Evolutionary conservation across 2,797 vertebrate genomes (phyloP).

Genomic region (Rhabdophis nuchalis): DNA sequence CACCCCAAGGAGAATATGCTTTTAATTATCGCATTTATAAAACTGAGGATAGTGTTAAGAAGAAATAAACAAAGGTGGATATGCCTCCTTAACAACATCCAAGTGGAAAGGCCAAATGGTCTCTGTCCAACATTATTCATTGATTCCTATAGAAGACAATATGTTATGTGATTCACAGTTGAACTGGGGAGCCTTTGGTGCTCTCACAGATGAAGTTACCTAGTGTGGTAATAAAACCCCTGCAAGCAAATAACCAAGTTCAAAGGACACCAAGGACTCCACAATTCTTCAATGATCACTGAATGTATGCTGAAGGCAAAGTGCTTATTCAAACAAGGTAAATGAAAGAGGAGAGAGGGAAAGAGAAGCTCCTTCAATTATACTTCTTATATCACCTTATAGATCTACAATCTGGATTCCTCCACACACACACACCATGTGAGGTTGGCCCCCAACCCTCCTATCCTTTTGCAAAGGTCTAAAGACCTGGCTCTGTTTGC

Average conservation of each 20-base stretch:
- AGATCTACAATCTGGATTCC: neutral
- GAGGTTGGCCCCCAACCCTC: neutral
- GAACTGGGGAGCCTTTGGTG: neutral
- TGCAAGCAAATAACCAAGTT: neutral
- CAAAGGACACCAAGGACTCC: neutral
- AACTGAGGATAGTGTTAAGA: neutral
- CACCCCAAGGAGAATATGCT: neutral
- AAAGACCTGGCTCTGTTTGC: neutral
- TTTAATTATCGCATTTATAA: neutral
- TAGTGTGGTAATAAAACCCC: neutral
- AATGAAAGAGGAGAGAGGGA: neutral
- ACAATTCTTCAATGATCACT: neutral
- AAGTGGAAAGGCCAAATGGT: neutral
- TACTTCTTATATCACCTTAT: neutral
- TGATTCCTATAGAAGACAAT: neutral
- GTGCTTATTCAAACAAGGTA: neutral
- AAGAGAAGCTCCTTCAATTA: neutral
- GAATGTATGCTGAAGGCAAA: neutral
- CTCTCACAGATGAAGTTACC: neutral
- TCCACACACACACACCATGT: fast-evolving
- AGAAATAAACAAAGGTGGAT: neutral
- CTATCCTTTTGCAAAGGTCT: neutral
- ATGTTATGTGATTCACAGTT: neutral
- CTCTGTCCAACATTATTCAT: neutral
- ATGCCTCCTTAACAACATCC: neutral